These are phyloP conservation scores for Orthosia cruda DNA, from an alignment of 2,888 invertebrate species.

Conservation along the genomic window DNA sequence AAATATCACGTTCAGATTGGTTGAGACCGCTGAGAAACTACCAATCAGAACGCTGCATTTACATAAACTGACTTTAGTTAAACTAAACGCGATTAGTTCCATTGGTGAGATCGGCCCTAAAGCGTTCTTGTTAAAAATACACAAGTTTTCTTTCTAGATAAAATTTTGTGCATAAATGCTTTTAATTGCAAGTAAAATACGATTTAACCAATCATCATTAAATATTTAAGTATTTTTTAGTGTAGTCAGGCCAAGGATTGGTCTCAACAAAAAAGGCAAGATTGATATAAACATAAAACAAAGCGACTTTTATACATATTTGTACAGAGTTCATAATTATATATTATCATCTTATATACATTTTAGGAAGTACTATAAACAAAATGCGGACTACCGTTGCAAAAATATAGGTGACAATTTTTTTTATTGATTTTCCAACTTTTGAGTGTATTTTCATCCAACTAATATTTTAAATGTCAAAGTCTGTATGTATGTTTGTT, in stretches of 20 bases:
- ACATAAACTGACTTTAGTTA: too few species aligned
- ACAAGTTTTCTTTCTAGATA: background rate
- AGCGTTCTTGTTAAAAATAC: background rate
- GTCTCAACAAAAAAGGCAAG: conserved; percentile 14
- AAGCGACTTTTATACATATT: conserved; percentile 39
- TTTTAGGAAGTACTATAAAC: conserved; percentile 31
- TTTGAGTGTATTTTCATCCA: background rate
- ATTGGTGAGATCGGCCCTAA: too few species aligned
- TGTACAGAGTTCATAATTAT: conserved; percentile 38
- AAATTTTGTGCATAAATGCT: conserved; percentile 31
- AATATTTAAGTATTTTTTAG: conserved; percentile 15
- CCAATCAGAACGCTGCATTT: too few species aligned
- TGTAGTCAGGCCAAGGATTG: conserved; percentile 8
- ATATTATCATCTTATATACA: conserved; percentile 58
- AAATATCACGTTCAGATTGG: too few species aligned
- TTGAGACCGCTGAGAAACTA: too few species aligned
- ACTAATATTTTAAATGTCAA: background rate
- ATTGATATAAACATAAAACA: conserved; percentile 5
- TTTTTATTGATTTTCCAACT: conserved; percentile 20
- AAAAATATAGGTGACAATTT: conserved; percentile 2
- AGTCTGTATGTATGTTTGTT: background rate
- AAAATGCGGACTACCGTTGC: conserved; percentile 24
- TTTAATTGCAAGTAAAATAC: conserved; percentile 14
- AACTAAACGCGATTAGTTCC: too few species aligned
- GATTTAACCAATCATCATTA: background rate